These are phyloP conservation scores for Naja naja DNA, from an alignment of 2,113 vertebrate genomes.

Conservation along the genomic window DNA sequence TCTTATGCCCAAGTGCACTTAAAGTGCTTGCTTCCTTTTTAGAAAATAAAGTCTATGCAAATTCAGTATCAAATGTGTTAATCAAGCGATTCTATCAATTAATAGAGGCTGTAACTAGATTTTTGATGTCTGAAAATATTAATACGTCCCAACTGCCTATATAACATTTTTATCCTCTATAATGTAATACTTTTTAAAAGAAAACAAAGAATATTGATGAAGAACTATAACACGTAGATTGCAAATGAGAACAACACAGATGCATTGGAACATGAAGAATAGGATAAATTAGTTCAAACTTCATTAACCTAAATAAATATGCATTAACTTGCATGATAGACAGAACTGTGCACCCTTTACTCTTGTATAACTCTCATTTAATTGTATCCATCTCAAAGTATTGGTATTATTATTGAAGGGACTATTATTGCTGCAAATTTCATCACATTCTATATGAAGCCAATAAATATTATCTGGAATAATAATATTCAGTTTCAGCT, in stretches of 20 bases:
- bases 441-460: background rate
- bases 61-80: slow-evolving; percentile 37
- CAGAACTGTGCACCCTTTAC: background rate
- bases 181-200: slow-evolving; percentile 1
- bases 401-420: background rate
- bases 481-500: background rate
- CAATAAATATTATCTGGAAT: background rate
- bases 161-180: background rate
- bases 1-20: slow-evolving; percentile 45
- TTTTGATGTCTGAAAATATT: background rate
- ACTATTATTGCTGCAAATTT: background rate
- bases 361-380: background rate
- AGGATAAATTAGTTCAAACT: background rate
- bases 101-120: background rate
- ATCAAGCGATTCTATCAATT: background rate
- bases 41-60: slow-evolving; percentile 41
- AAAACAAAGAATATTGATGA: slow-evolving; percentile 12
- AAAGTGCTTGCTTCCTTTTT: slow-evolving; percentile 28
- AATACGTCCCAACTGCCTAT: slow-evolving; percentile 1
- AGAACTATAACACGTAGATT: background rate
- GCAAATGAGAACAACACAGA: background rate
- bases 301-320: background rate
- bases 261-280: background rate
- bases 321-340: background rate
- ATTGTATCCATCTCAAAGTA: background rate